Evolutionary conservation across 2,888 invertebrate species (phyloP), one percentile per base, ranked within the genome.

Genomic region (Thumatha senex): DNA sequence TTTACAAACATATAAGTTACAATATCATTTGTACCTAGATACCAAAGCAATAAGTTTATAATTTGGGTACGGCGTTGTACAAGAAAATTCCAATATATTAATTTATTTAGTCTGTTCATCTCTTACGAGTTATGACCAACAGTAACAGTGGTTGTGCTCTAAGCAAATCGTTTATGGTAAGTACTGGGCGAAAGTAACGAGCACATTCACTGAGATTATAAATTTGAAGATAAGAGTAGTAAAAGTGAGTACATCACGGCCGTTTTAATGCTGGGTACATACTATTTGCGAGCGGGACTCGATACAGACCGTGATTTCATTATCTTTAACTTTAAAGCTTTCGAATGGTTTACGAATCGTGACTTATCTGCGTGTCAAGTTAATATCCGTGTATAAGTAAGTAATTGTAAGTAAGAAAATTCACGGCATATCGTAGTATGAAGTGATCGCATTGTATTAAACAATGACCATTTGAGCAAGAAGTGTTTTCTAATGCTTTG

Each of bases 211-310:
- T 61, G 59, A 63, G 72, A 70, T 76, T 74, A 74, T 71, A 71
- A 70, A 71, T 74, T 76, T 61, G 59, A 55, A 76, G 73, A 76
- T 79, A 77, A 77, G 68, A 57, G 46, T 56, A 65, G 76, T 78
- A 76, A 77, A 75, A 76, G 72, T 73, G 60, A 64, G 55, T 56
- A 55, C 61, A 41, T 48, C 24, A 13, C 51, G 40, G 52, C 49
- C 52, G 56, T 56, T 61, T 57, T 58, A 56, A 54, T 56, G 53
- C 51, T 38, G 18, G 34, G 35, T 58, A 57, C 55, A 58, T 51
- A 56, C 58, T 57, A 68, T 60, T 62, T 58, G 54, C 56, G 51
- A 61, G 42, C 55, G 44, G 48, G 56, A 59, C 58, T 61, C 54
- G 56, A 54, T 53, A 63, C 60, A 60, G 49, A 40, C 35, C 45